These are phyloP conservation scores for Aproaerema taeniolella DNA, from an alignment of 2,888 invertebrate species.

Conservation along the genomic window DNA sequence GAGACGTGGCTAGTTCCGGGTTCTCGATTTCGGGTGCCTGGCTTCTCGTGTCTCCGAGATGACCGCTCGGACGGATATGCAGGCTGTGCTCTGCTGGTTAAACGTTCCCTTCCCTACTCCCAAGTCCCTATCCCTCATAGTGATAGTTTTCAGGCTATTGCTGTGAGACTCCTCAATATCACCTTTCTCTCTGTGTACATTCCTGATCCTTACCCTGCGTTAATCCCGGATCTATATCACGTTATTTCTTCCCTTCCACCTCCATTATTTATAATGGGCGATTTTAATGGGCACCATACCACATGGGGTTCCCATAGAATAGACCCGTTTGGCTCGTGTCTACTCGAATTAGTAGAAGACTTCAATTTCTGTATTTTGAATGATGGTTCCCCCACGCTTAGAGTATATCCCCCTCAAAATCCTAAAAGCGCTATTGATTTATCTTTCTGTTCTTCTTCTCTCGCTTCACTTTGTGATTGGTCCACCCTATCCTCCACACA, in stretches of 20 bases:
- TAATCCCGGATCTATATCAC: slow-evolving; percentile 7
- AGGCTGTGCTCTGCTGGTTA: slow-evolving; percentile 14
- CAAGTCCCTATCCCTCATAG: slow-evolving; percentile 6
- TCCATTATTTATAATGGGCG: slow-evolving; percentile 14
- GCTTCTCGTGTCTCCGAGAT: slow-evolving; percentile 22
- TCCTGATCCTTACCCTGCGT: slow-evolving; percentile 10
- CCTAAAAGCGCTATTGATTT: slow-evolving; percentile 12
- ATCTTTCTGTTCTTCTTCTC: slow-evolving; percentile 10
- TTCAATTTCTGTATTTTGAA: slow-evolving; percentile 5
- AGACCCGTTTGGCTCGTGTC: not conserved
- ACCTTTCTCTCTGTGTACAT: slow-evolving; percentile 16
- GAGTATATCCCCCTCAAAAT: slow-evolving; percentile 10
- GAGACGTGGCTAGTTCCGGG: slow-evolving; percentile 20
- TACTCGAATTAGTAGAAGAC: slow-evolving; percentile 5
- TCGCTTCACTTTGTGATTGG: slow-evolving; percentile 11
- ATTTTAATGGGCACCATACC: slow-evolving; percentile 13
- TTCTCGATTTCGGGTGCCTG: slow-evolving; percentile 11
- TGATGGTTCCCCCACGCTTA: slow-evolving; percentile 12
- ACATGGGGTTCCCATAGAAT: not conserved
- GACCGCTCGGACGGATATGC: slow-evolving; percentile 23
- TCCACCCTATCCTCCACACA: slow-evolving; percentile 1
- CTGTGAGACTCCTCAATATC: slow-evolving; percentile 12
- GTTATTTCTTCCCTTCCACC: slow-evolving; percentile 9
- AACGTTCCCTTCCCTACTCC: slow-evolving; percentile 4
- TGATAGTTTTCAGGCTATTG: slow-evolving; percentile 12